These are phyloP conservation scores for Phylloscopus trochiloides DNA, from an alignment of 2,113 vertebrate genomes.

Conservation along the genomic window DNA sequence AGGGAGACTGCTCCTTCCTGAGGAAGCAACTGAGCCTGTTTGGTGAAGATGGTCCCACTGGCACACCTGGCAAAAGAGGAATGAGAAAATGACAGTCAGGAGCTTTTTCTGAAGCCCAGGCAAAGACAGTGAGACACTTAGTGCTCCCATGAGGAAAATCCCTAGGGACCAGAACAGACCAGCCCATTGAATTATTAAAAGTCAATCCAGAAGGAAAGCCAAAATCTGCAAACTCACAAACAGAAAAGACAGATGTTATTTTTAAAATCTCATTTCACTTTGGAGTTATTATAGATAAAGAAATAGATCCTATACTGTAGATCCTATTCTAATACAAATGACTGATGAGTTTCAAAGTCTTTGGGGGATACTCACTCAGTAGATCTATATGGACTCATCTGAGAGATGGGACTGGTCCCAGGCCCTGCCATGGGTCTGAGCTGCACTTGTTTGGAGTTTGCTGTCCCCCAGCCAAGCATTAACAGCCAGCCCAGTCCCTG, in stretches of 20 bases:
- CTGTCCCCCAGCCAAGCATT: background rate
- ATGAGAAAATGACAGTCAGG: background rate
- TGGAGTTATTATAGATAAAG: background rate
- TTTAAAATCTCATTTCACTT: background rate
- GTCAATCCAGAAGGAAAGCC: background rate
- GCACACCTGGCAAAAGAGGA: background rate
- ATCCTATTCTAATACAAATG: background rate
- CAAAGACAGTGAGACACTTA: background rate
- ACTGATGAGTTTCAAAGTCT: background rate
- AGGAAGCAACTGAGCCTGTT: background rate
- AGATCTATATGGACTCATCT: background rate
- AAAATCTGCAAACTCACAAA: background rate
- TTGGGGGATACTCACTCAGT: background rate
- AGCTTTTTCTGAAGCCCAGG: background rate
- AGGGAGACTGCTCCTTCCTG: background rate
- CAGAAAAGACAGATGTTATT: background rate
- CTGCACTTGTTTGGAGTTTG: background rate
- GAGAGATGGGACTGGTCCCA: background rate
- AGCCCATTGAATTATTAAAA: too few relatives aligned
- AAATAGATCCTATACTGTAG: background rate
- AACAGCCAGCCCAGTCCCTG: background rate
- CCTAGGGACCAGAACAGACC: background rate
- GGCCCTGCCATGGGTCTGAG: background rate
- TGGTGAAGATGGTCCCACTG: background rate
- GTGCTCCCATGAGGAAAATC: background rate